phyloP scores from a whole-genome alignment of 2,113 vertebrate species.

The Epinephelus lanceolatus region DNA sequence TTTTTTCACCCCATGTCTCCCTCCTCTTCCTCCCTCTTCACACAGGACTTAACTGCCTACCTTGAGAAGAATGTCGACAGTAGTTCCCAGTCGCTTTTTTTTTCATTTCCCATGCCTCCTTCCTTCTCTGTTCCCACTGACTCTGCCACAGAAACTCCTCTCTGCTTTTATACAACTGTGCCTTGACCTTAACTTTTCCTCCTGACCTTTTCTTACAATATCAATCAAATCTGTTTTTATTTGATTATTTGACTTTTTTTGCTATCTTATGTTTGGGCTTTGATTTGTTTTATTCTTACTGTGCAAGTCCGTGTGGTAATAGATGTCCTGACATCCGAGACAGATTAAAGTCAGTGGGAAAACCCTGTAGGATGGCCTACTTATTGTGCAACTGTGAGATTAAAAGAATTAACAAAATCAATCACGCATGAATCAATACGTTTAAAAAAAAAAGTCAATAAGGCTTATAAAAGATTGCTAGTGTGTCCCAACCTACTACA shows the following conservation, averaged over 20 bases:
- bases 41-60: conserved; percentile 8
- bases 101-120: conserved; percentile 43
- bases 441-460: no score
- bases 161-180: neutral
- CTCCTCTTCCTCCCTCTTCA: neutral
- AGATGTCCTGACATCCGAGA: neutral
- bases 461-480: no score
- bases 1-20: neutral
- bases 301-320: neutral
- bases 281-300: neutral
- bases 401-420: no score
- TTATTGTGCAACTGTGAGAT: neutral
- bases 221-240: neutral
- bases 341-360: neutral
- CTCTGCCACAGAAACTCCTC: neutral
- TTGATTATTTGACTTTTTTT: neutral
- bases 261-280: neutral
- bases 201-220: neutral
- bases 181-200: neutral
- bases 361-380: neutral
- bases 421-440: neutral
- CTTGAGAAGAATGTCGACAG: conserved; percentile 22
- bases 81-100: conserved; percentile 26
- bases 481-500: no score
- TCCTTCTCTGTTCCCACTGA: conserved; percentile 21